Evolutionary conservation across 2,797 vertebrate species (phyloP).

Genomic region (Anguilla megastoma): DNA sequence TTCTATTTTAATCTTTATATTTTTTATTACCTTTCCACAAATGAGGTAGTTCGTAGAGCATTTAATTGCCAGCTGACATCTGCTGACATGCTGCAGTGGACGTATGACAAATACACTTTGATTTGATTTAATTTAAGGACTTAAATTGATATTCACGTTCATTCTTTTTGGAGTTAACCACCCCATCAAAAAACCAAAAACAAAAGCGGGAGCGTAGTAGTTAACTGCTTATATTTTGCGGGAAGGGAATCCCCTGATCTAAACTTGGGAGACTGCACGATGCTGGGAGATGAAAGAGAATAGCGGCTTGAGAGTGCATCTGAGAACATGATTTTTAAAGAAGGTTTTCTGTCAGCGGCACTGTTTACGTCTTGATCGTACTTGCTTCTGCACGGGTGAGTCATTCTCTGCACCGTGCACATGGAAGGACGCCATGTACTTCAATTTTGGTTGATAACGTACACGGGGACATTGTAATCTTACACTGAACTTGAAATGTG

Average conservation of each 20-base stretch:
- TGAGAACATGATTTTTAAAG: not conserved
- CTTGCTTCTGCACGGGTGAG: slow-evolving; percentile 9
- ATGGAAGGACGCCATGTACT: not conserved
- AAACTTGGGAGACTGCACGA: not conserved
- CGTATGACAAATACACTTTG: too few relatives aligned
- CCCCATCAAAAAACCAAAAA: not conserved
- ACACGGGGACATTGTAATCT: not conserved
- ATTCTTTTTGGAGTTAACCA: too few relatives aligned
- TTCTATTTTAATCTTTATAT: too few relatives aligned
- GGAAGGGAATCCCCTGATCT: not conserved
- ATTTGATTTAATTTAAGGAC: too few relatives aligned
- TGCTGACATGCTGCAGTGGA: too few relatives aligned
- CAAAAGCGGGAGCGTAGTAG: not conserved
- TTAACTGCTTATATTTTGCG: not conserved
- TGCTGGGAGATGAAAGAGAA: not conserved
- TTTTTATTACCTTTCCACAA: too few relatives aligned
- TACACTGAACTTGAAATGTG: not conserved
- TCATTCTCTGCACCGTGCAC: not conserved
- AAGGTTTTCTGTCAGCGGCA: not conserved
- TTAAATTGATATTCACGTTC: too few relatives aligned
- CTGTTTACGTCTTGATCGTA: not conserved
- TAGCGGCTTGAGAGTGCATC: not conserved
- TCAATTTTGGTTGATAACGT: not conserved
- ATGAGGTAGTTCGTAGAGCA: too few relatives aligned
- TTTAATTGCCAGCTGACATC: too few relatives aligned